Percentiles rank a stretch among this genome's conserved stretches.
Evolutionary conservation across 1,140 invertebrate genomes (phyloP).

Genomic region (Eriosoma lanigerum): DNA sequence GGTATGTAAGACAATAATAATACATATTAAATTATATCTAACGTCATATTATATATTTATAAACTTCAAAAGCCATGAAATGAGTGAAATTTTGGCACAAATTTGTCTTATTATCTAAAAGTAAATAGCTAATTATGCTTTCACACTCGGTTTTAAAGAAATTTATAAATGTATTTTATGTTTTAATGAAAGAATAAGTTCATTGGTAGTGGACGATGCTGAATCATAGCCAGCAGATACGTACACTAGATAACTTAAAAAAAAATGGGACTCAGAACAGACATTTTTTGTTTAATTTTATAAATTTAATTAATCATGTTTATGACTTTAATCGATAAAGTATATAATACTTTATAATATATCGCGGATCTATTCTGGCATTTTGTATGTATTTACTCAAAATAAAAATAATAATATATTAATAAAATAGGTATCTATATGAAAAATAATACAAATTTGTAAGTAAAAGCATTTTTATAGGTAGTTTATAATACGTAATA

Average conservation of each 20-base stretch:
- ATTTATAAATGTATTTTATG: not conserved
- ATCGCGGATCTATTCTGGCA: no score
- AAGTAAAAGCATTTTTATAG: no score
- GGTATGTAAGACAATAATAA: not conserved
- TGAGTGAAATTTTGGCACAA: constrained; percentile 13
- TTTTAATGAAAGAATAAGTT: constrained; percentile 15
- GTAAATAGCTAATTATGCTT: constrained; percentile 7
- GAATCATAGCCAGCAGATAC: constrained; percentile 21
- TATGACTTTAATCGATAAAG: no score
- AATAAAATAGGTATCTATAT: no score
- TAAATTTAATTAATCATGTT: no score
- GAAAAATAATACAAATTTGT: no score
- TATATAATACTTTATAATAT: no score
- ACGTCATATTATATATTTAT: not conserved
- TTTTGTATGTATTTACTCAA: no score
- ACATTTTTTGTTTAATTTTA: not conserved
- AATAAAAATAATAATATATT: no score
- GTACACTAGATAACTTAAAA: not conserved
- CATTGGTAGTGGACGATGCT: constrained; percentile 10
- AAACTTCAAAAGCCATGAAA: constrained; percentile 13
- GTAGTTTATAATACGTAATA: no score
- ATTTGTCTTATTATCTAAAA: constrained; percentile 9
- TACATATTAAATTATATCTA: not conserved
- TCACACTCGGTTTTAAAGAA: not conserved
- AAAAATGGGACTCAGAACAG: constrained; percentile 13